Evolutionary conservation across 1,140 invertebrate species (phyloP).

Genomic region (Rhizoglyphus robini): DNA sequence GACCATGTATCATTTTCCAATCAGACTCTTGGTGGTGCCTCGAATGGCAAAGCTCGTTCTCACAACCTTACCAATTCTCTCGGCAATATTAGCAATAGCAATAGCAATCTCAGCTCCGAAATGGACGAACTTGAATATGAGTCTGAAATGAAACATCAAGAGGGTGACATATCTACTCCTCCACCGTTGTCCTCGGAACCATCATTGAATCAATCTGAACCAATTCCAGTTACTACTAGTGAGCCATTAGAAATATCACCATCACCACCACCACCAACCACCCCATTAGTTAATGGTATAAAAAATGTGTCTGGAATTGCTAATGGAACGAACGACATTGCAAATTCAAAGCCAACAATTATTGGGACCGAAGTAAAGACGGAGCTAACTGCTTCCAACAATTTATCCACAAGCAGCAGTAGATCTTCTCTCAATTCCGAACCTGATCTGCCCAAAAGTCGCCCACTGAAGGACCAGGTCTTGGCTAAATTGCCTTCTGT

Average conservation of each 20-base stretch:
- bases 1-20: no score
- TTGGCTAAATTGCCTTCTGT: constrained; percentile 1
- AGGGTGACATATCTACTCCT: no score
- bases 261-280: no score
- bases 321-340: no score
- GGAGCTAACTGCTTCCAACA: neutral
- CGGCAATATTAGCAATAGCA: neutral
- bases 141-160: neutral
- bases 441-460: neutral
- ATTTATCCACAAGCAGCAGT: neutral
- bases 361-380: neutral
- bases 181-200: neutral
- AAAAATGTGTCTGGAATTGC: no score
- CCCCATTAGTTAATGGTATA: no score
- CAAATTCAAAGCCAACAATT: neutral
- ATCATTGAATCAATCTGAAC: neutral
- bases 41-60: no score
- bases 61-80: no score
- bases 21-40: neutral
- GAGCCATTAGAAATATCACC: neutral
- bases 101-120: neutral
- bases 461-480: neutral
- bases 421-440: no score
- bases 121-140: neutral
- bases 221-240: neutral